These are phyloP conservation scores for Leptothorax acervorum DNA, from an alignment of 2,888 invertebrate genomes.

Conservation along the genomic window DNA sequence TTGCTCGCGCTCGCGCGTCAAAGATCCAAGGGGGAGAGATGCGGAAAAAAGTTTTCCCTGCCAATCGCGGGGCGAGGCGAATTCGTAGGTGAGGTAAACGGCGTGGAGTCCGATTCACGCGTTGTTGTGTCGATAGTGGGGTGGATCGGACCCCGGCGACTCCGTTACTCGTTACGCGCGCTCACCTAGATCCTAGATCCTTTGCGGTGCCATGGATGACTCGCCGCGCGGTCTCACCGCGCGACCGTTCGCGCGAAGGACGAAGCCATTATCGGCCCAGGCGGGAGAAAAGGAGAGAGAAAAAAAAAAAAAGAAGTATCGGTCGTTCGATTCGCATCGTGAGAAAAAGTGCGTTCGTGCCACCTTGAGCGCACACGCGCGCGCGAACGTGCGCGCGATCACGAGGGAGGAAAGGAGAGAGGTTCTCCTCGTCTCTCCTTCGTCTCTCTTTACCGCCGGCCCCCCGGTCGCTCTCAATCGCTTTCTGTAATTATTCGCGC, in stretches of 20 bases:
- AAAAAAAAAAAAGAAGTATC: constrained; percentile 65
- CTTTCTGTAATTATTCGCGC: constrained; percentile 69
- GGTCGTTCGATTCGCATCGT: constrained; percentile 69
- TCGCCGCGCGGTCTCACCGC: constrained; percentile 52
- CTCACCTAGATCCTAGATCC: constrained; percentile 59
- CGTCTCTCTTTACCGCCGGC: constrained; percentile 36
- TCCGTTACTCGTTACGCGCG: constrained; percentile 42
- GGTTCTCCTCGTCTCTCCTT: background rate
- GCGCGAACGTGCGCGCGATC: constrained; percentile 50
- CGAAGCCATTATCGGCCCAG: constrained; percentile 76
- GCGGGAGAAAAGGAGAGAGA: constrained; percentile 63
- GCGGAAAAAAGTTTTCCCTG: constrained; percentile 61
- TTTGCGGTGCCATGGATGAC: constrained; percentile 41
- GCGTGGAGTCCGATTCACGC: background rate
- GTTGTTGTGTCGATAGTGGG: constrained; percentile 28
- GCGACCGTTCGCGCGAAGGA: constrained; percentile 74
- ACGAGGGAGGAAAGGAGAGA: constrained; percentile 11
- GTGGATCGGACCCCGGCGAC: constrained; percentile 29
- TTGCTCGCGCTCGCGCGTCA: constrained; percentile 59
- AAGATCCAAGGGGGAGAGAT: constrained; percentile 82
- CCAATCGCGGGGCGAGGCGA: constrained; percentile 43
- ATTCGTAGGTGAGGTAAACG: constrained; percentile 24
- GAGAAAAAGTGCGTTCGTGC: constrained; percentile 73
- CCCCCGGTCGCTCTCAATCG: constrained; percentile 57
- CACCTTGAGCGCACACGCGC: constrained; percentile 63